These are phyloP conservation scores for Bradypus variegatus DNA, from an alignment of 2,797 vertebrate species.

Conservation along the genomic window DNA sequence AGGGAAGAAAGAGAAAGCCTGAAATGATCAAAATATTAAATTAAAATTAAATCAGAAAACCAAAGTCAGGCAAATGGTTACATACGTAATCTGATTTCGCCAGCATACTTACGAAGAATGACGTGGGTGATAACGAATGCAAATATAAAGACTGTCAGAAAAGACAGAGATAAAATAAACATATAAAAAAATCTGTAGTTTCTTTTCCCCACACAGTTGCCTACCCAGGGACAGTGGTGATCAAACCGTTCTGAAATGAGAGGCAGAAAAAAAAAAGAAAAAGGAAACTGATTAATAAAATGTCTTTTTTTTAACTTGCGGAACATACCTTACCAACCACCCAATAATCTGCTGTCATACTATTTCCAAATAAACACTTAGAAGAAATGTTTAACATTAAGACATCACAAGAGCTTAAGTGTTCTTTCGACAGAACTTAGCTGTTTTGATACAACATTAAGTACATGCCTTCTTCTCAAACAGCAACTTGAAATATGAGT, in stretches of 20 bases:
- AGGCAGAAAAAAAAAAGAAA: slow-evolving; percentile 75
- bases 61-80: slow-evolving; percentile 72
- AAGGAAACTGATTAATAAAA: slow-evolving; percentile 72
- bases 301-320: slow-evolving; percentile 32
- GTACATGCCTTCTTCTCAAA: background rate
- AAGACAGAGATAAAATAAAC: slow-evolving; percentile 99
- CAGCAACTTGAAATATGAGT: background rate
- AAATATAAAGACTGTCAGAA: slow-evolving; percentile 99
- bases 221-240: slow-evolving; percentile 99
- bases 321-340: background rate
- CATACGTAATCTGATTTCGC: slow-evolving; percentile 71
- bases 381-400: slow-evolving; percentile 18
- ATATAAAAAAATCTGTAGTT: slow-evolving; percentile 99
- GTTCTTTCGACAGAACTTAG: slow-evolving; percentile 44
- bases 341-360: background rate
- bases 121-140: slow-evolving; percentile 97
- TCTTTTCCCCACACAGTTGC: slow-evolving; percentile 99
- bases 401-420: background rate
- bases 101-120: slow-evolving; percentile 94
- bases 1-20: slow-evolving; percentile 27
- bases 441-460: slow-evolving; percentile 41
- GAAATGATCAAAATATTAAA: slow-evolving; percentile 59
- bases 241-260: slow-evolving; percentile 94
- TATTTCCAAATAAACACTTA: slow-evolving; percentile 49
- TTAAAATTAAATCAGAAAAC: slow-evolving; percentile 65